Base-by-base conservation (phyloP, 2,113 vertebrate genomes). In the Bombycilla garrulus region DNA sequence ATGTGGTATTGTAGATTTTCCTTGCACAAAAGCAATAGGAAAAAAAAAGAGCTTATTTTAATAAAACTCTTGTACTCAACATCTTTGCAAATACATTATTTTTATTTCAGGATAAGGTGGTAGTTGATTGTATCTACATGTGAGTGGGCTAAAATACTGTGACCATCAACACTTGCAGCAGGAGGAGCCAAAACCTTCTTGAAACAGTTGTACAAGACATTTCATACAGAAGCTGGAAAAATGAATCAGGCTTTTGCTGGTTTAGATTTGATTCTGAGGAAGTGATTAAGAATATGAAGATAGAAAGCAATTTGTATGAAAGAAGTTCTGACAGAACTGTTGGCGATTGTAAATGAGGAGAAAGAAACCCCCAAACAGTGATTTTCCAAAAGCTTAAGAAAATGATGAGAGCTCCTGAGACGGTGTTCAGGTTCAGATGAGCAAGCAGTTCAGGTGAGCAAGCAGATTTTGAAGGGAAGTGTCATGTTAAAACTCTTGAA, bases 341-440 rank as follows among this genome's bases (percentile, higher is more conserved):
- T 62, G 74, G 5, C 25, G 38, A 45, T 3, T 28, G 28, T 21
- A 74, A 56, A 53, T 0, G 2, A 78, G 15, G 50, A 81, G 40
- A 35, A 73, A 48, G 35, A 53, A 81, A 31, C 8, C 22, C 9
- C 3, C 2, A 11, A 78, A 74, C 7, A 19, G 10, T 6, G 70
- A 33, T 33, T 62, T 88, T 70, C 14, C 11, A 80, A 66, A 79
- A 29, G 8, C 5, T 24, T 42, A 57, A 60, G 70, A 21, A 73
- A 65, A 53, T 0, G 0, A 4, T 35, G 28, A 70, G 36, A 65
- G 5, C 6, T 85, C 15, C n/a, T 47, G 20, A 56, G 56, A 28
- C 36, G 19, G 19, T 31, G 10, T 11, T 83, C n/a, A n/a, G n/a
- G n/a, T 53, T 61, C n/a, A 70, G 40, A 7, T 31, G 53, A 76